Percentiles rank a stretch among this genome's conserved stretches.
Conservation (phyloP, 2,888 invertebrate genomes). For the Leucophora obtusa region DNA sequence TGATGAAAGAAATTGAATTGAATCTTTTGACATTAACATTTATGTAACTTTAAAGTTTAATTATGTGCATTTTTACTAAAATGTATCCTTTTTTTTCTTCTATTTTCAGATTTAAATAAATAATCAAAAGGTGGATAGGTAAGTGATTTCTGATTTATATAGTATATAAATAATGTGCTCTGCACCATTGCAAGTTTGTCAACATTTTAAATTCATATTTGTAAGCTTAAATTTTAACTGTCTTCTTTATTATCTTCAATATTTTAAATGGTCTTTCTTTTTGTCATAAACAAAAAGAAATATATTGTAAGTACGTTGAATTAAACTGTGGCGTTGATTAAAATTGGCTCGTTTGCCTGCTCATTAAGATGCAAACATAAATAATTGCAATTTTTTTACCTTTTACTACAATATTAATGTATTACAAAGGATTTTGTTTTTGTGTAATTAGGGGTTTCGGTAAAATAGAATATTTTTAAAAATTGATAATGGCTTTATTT, state of each 20-base stretch:
- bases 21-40: constrained; percentile 45
- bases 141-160: no score
- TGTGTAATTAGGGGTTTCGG: constrained; percentile 7
- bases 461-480: no score
- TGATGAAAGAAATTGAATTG: constrained; percentile 51
- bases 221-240: not conserved
- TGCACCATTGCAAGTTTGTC: no score
- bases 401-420: constrained; percentile 12
- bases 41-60: constrained; percentile 40
- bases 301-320: not conserved
- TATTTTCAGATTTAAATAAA: not conserved
- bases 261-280: not conserved
- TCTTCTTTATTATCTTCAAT: not conserved
- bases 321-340: constrained; percentile 52
- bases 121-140: not conserved
- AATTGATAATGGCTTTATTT: no score
- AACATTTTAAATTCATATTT: not conserved
- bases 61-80: constrained; percentile 18
- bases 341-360: constrained; percentile 51
- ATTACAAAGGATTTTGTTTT: constrained; percentile 23
- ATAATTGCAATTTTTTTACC: constrained; percentile 50
- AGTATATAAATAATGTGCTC: no score
- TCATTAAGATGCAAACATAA: constrained; percentile 58
- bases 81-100: constrained; percentile 20
- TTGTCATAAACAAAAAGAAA: not conserved